Base-by-base conservation (phyloP, 2,888 invertebrate species). In the Smittia sp. region DNA sequence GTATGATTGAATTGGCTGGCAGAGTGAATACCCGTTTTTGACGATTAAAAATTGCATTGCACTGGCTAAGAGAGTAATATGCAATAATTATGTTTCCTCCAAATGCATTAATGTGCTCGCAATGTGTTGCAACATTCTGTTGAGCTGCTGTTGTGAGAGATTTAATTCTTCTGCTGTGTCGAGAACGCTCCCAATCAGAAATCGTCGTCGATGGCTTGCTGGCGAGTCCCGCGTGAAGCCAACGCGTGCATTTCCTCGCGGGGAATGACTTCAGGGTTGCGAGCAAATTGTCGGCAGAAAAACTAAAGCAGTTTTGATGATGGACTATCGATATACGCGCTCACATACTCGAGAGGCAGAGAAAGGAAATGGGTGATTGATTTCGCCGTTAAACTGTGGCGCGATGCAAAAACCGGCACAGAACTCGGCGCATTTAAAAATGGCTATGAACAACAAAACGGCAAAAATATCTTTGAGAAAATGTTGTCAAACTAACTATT, bases 331-430 rank as follows among this genome's bases (percentile, higher is more conserved):
- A 41, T 32, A 32, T 54, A 52, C 27, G 65, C 22, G 25, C 22
- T 7, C 22, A 58, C 58, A 20, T n/a, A 58, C 22, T 58, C 58
- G 18, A 58, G 58, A 58, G 58, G 18, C 4, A 58, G 11, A 9
- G 72, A 62, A 22, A 72, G 62, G 72, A 72, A 72, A 62, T 72
- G 72, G 39, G 38, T 72, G 72, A 72, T 72, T 72, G 72, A 72
- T 72, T 72, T 72, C 32, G 27, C 72, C 72, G 72, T 72, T 72
- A 72, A 32, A 72, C 54, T 62, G 39, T 62, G 62, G 58, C 13
- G 58, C 62, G 62, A 18, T 54, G 62, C 58, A 52, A 69, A 62
- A 15, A 72, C 13, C 13, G 11, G 27, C 25, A 62, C 22, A 63
- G 27, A 63, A 27, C 4, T 27, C 46, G 22, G 58, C 18, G 58